A percentile compares a stretch with the other conserved stretches of the same genome.
phyloP scores from a whole-genome alignment of 2,797 vertebrate species.

The Masticophis lateralis region DNA sequence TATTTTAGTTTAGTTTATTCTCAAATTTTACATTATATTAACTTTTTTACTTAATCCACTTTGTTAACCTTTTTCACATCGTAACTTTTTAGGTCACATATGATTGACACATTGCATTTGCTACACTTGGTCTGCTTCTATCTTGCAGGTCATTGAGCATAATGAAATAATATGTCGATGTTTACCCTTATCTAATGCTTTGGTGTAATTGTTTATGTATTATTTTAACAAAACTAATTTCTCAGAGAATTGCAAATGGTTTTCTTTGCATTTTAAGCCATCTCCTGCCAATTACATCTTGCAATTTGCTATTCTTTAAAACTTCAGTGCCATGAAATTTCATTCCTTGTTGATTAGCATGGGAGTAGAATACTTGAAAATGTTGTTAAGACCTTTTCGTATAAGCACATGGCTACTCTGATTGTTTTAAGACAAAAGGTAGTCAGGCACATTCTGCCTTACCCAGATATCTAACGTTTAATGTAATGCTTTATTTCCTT shows the following conservation, averaged over 20 bases:
- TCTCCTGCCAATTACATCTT: neutral
- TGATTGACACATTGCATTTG: neutral
- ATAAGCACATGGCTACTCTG: neutral
- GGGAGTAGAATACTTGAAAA: neutral
- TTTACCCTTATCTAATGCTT: neutral
- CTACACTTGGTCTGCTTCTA: neutral
- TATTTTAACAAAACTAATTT: neutral
- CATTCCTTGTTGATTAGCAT: neutral
- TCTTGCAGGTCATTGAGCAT: neutral
- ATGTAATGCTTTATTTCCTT: neutral
- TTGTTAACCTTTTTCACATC: neutral
- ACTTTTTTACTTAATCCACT: neutral
- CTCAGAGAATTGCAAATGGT: neutral
- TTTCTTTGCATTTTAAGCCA: neutral
- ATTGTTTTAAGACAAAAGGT: neutral
- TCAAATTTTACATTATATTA: neutral
- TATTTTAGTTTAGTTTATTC: neutral
- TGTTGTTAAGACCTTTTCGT: neutral
- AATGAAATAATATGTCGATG: neutral
- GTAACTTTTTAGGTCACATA: neutral
- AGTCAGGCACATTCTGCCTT: neutral
- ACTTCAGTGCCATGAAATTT: neutral
- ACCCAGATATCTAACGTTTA: neutral
- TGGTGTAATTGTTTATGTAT: neutral
- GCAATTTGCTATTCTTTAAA: neutral